Percentiles rank a stretch among this genome's conserved stretches.
phyloP scores from a whole-genome alignment of 1,140 invertebrate species.

The Dolichoris vasculosae region DNA sequence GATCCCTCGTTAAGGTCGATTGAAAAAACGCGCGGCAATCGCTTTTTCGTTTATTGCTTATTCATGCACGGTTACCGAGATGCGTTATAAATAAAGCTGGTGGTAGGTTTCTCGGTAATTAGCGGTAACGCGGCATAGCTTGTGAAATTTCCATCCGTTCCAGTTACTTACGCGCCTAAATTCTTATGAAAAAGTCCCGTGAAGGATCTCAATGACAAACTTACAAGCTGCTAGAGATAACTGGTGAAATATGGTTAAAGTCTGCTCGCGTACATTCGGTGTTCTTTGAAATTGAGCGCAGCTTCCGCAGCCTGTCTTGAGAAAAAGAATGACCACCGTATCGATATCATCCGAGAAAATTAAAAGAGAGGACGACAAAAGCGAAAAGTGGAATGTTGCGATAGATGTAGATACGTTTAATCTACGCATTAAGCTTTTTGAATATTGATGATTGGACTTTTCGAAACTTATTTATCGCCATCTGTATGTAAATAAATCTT shows the following conservation, averaged over 20 bases:
- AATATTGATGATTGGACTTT: constrained; percentile 3
- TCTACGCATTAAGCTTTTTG: neutral
- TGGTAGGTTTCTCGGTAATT: neutral
- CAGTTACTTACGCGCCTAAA: neutral
- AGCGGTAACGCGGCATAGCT: neutral
- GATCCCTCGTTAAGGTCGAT: too few relatives aligned
- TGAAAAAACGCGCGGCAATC: neutral
- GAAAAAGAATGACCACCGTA: too few relatives aligned
- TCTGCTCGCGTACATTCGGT: neutral
- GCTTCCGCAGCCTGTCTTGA: too few relatives aligned
- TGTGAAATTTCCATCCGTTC: neutral
- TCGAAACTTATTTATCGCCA: neutral
- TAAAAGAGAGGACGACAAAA: neutral
- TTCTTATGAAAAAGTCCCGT: neutral
- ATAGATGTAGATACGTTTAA: neutral
- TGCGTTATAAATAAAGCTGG: neutral
- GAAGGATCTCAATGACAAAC: neutral
- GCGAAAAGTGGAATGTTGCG: neutral
- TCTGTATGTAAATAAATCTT: constrained; percentile 23
- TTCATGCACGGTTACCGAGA: too few relatives aligned
- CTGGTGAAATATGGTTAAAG: neutral
- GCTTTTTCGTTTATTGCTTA: too few relatives aligned
- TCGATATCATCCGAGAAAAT: too few relatives aligned
- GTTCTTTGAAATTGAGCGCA: neutral
- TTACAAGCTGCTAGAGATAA: neutral